Base-by-base conservation (phyloP, 2,888 invertebrate species). In the Tolmerus cingulatus region DNA sequence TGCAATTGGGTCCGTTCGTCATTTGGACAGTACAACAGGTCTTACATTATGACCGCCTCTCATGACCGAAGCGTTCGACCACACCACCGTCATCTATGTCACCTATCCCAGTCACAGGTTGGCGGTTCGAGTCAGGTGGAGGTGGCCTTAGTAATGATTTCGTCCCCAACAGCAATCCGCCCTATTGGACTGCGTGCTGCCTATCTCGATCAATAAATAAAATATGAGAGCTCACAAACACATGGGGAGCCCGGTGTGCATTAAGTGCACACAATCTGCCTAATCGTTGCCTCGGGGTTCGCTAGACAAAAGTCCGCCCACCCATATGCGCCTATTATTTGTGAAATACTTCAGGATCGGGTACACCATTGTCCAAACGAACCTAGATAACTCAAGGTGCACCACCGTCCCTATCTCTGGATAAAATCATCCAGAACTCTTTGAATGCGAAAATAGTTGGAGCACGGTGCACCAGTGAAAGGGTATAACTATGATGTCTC, bases 151-250 rank as follows among this genome's bases (percentile, higher is more conserved):
- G 40, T 77, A 55, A 46, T 77, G 85, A 78, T 79, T 46, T 86
- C 86, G 74, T 88, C 88, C 87, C 85, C 77, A 55, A 66, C 55
- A 86, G 77, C 86, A 87, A 86, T 89, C 85, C 86, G 84, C 88
- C 43, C 43, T 46, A 4, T 0, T 43, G 1, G 88, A 34, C 90
- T 92, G 92, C 92, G 92, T 92, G 92, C 90, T 90, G 90, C 90
- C 90, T 91, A 92, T 92, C 92, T 90, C 91, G 92, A 92, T 92
- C 92, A 91, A 91, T 92, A 92, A 92, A 90, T 90, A 90, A 90
- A 91, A 91, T 91, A 92, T 92, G 91, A 91, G 91, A 91, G 91
- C 91, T 90, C 90, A 87, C 88, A 88, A 79, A 89, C 74, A 88
- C 86, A 88, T 87, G 82, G 82, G 82, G 87, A 87, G 2, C 12